Conservation (phyloP, 1,140 invertebrate species). For the Leptonema lineaticorne region DNA sequence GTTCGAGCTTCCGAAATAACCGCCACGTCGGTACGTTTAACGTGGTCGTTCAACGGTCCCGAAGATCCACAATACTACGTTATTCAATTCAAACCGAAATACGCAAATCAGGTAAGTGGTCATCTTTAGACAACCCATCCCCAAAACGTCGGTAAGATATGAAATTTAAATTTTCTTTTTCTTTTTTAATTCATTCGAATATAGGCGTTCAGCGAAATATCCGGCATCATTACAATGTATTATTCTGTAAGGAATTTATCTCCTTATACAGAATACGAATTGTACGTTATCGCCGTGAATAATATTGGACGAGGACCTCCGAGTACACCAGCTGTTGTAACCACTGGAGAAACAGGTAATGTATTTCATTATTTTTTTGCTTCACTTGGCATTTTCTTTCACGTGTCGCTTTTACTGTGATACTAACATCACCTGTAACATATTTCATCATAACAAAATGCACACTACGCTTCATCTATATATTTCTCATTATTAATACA, state of each 20-base stretch:
- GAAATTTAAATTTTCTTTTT: too few relatives aligned
- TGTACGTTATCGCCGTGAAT: constrained; percentile 93
- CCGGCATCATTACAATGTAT: constrained; percentile 88
- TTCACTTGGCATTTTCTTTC: background rate
- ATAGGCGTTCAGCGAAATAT: constrained; percentile 82
- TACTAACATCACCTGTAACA: constrained; percentile 16
- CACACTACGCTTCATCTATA: constrained; percentile 4
- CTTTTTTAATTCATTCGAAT: too few relatives aligned
- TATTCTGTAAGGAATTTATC: constrained; percentile 86
- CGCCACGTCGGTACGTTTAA: constrained; percentile 84
- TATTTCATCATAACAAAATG: background rate
- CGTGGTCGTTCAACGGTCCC: constrained; percentile 85
- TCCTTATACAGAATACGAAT: constrained; percentile 95
- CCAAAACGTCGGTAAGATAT: background rate
- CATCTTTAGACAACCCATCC: too few relatives aligned
- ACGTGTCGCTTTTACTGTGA: background rate
- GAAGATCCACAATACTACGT: constrained; percentile 91
- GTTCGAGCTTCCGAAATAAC: constrained; percentile 90
- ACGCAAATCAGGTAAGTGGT: constrained; percentile 68
- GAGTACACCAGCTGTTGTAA: constrained; percentile 82
- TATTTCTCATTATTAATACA: background rate
- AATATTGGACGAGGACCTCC: constrained; percentile 86
- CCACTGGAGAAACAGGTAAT: constrained; percentile 95
- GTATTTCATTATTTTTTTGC: constrained; percentile 42
- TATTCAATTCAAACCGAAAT: constrained; percentile 93